phyloP scores from a whole-genome alignment of 92 coral and sea anemone genomes.

The Palythoa heliodiscus region DNA sequence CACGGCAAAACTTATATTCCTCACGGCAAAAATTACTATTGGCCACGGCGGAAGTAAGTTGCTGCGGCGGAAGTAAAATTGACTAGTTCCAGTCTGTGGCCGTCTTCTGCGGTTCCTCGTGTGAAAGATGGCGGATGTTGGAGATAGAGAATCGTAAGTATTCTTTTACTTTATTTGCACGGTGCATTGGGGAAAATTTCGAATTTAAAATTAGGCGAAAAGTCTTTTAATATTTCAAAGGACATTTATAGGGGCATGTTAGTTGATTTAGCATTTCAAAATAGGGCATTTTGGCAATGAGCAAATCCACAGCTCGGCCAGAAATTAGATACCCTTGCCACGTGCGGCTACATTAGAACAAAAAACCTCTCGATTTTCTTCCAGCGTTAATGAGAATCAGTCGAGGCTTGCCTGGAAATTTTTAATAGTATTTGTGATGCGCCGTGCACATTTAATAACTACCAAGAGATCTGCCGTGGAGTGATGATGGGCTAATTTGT shows the following conservation, averaged over 20 bases:
- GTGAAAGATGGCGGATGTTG: slow-evolving; percentile 19
- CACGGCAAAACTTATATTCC: not conserved
- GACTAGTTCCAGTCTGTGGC: slow-evolving; percentile 14
- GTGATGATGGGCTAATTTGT: too few species aligned
- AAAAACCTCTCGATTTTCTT: slow-evolving; percentile 5
- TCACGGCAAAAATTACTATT: slow-evolving; percentile 1
- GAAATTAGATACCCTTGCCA: slow-evolving; percentile 16
- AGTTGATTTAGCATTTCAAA: slow-evolving; percentile 7
- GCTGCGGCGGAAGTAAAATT: slow-evolving; percentile 14
- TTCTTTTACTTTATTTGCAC: slow-evolving; percentile 9
- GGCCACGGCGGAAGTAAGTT: slow-evolving; percentile 22
- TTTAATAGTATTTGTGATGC: not conserved
- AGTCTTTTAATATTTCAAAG: slow-evolving; percentile 13
- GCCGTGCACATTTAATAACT: slow-evolving; percentile 9
- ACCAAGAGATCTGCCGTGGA: not conserved
- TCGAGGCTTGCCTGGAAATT: slow-evolving; percentile 9
- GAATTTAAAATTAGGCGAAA: not conserved
- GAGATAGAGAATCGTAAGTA: slow-evolving; percentile 15
- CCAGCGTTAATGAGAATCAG: slow-evolving; percentile 7
- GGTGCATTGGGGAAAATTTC: slow-evolving; percentile 3
- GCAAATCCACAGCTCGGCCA: slow-evolving; percentile 17
- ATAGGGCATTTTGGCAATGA: slow-evolving; percentile 9
- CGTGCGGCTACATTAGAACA: slow-evolving; percentile 5
- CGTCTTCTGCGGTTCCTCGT: slow-evolving; percentile 10
- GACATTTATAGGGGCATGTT: not conserved